Conservation (phyloP, 2,797 vertebrate species). For the Sorex maritimensis region DNA sequence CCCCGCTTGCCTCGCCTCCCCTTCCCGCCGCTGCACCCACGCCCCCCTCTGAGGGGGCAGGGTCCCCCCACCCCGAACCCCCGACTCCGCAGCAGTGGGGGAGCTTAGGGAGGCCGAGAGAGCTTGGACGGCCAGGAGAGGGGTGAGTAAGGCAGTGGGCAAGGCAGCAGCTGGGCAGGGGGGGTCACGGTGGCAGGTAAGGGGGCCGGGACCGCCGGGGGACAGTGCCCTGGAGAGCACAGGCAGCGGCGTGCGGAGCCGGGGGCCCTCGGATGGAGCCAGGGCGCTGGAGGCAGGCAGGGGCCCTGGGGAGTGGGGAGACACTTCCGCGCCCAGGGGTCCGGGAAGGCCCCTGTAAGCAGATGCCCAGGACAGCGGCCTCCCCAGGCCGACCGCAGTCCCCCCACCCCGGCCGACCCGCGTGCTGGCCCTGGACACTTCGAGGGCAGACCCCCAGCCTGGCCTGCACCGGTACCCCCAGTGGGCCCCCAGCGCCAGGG, state of each 20-base stretch:
- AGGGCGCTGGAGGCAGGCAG: background rate
- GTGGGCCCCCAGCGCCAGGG: no score
- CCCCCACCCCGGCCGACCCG: background rate
- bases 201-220: slow-evolving; percentile 44
- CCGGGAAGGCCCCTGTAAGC: background rate
- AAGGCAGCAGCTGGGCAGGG: slow-evolving; percentile 67
- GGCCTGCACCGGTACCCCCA: background rate
- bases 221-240: slow-evolving; percentile 6
- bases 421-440: no score
- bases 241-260: slow-evolving; percentile 42
- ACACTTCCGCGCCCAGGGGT: background rate
- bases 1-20: slow-evolving; percentile 87
- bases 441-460: background rate
- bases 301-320: no score
- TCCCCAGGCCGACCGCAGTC: background rate
- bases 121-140: slow-evolving; percentile 84
- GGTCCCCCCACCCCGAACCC: background rate
- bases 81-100: slow-evolving; percentile 58
- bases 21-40: slow-evolving; percentile 75
- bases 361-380: background rate
- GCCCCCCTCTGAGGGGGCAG: slow-evolving; percentile 77
- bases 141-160: slow-evolving; percentile 84
- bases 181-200: slow-evolving; percentile 55
- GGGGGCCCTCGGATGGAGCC: background rate
- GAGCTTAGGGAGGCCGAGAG: slow-evolving; percentile 80